Base-by-base conservation (phyloP, 2,113 vertebrate genomes). In the Aphyosemion australe region DNA sequence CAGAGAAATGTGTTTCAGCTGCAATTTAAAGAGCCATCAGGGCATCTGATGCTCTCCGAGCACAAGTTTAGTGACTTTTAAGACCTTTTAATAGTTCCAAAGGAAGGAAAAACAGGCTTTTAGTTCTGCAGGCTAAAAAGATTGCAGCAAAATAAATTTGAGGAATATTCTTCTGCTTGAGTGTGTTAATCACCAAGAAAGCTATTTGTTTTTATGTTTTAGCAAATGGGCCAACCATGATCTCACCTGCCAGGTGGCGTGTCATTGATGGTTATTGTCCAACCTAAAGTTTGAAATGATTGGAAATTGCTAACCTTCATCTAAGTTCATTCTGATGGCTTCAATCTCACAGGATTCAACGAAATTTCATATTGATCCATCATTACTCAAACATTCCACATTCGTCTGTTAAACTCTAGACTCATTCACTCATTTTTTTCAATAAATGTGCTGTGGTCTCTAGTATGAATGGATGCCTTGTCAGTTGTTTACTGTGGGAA, bases 1-100 rank as follows among this genome's bases (percentile, higher is more conserved):
- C 61, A n/a, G 54, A 71, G 62, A 69, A 60, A 80, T 61, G 34
- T 69, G 65, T 79, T 76, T 79, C 47, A 61, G 72, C 61, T 43
- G 61, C 34, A 42, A 76, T 77, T 79, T 19, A 49, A 80, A 69
- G 69, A 80, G 67, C 31, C 69, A 46, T 62, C 57, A 0, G 41
- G 55, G 64, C 46, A 52, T 79, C 67, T 55, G 54, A 15, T 53
- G 19, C 50, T 55, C 20, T 43, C 56, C 19, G 53, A 75, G 68
- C 58, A 45, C 21, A 57, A 5, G 61, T 57, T 46, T 41, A 37
- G 65, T 19, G 34, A 49, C 65, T 61, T 76, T 19, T 6, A 49
- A 58, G 69, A 76, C 59, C 57, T 74, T 69, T 71, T 60, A 70
- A 75, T 48, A 31, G 20, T 39, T 54, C 18, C 21, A 63, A 73